Base-by-base conservation (phyloP, 92 coral and sea anemone species). In the Blastomussa wellsi region DNA sequence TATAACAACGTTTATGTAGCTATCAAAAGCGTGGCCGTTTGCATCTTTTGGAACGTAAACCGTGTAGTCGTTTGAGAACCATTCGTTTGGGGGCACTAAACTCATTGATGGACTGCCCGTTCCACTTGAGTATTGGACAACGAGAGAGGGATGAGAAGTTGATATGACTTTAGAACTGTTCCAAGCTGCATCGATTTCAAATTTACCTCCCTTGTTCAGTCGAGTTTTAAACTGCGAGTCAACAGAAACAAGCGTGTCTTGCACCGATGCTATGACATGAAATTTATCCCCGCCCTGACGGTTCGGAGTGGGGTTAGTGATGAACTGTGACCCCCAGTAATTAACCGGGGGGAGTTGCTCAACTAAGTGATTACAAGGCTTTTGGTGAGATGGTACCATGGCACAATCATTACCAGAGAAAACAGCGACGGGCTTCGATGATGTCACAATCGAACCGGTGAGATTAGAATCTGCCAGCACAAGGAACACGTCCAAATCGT, bases 321-420 rank as follows among this genome's bases (percentile, higher is more conserved):
- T 81, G 75, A 93, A 95, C 35, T 84, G 52, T 35, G 41, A 82
- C 6, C 98, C 97, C 95, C 95, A 92, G 10, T 88, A 39, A n/a
- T 65, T 60, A 12, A 94, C 88, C 0, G 98, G 98, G 5, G 95
- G 96, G 4, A 95, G 72, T 81, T 93, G 96, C 78, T 95, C 98
- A 0, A 93, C 95, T 41, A 95, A 82, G 72, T 93, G 95, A 72
- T 93, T 95, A 77, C 97, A 95, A 37, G 90, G 81, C 2, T 14
- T 39, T 35, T 62, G 72, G 11, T 82, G 4, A 1, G 15, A 9
- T 26, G 98, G 97, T 11, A 95, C 92, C 31, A 84, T 74, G 7
- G 97, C 92, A 73, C 98, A 95, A 37, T 95, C 98, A 69, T 90
- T 81, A 39, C 98, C 98, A 35, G 97, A 92, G 84, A 90, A 93